Evolutionary conservation across 2,113 vertebrate genomes (phyloP).

Genomic region (Anser cygnoides): DNA sequence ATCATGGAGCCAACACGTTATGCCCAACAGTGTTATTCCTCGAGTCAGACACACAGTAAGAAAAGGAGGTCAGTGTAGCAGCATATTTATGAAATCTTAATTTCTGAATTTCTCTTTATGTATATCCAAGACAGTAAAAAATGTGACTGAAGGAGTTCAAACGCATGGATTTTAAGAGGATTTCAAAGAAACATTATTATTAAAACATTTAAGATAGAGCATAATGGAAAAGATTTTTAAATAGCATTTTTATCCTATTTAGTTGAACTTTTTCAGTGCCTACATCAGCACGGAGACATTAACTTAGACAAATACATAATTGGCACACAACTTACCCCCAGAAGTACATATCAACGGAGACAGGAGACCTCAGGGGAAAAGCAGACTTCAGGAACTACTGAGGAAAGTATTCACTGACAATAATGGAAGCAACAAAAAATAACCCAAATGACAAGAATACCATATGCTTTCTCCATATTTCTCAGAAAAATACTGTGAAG

Average conservation of each 20-base stretch:
- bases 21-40: background rate
- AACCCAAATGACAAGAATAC: background rate
- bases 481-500: background rate
- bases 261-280: background rate
- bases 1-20: background rate
- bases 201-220: background rate
- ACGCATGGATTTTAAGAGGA: background rate
- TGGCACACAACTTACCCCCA: background rate
- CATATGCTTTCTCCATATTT: background rate
- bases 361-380: slow-evolving; percentile 17
- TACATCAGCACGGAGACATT: background rate
- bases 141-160: background rate
- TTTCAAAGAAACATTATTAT: background rate
- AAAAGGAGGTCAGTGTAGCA: background rate
- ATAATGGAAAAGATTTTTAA: background rate
- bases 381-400: background rate
- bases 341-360: background rate
- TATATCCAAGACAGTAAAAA: background rate
- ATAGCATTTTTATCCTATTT: background rate
- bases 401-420: background rate
- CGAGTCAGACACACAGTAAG: fast-evolving
- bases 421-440: slow-evolving; percentile 18
- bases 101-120: background rate
- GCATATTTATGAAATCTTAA: background rate
- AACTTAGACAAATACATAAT: background rate